Percentiles rank a stretch among this genome's conserved stretches.
Evolutionary conservation across 2,113 vertebrate species (phyloP).

Genomic region (Pampusana beccarii): DNA sequence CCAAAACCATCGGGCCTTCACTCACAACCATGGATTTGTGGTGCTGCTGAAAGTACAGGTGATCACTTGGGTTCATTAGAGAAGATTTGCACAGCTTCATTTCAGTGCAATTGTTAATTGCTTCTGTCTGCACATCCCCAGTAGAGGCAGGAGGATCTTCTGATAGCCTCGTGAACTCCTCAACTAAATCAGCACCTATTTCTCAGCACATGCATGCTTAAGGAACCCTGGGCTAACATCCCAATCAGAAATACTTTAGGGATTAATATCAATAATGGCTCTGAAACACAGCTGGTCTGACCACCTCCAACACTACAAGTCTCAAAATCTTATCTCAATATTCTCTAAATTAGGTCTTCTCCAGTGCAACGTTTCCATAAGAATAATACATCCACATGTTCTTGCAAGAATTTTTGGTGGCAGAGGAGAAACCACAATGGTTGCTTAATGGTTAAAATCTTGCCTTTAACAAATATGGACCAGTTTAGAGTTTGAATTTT

Average conservation of each 20-base stretch:
- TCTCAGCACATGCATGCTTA: neutral
- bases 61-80: neutral
- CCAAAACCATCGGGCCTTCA: neutral
- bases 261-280: neutral
- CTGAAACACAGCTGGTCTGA: neutral
- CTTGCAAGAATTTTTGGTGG: neutral
- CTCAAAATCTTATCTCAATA: neutral
- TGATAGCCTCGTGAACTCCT: accelerated
- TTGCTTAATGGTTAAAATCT: neutral
- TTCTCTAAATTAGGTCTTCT: neutral
- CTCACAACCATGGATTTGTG: neutral
- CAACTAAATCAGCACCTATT: neutral
- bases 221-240: neutral
- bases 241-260: neutral
- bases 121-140: neutral
- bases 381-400: neutral
- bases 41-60: neutral
- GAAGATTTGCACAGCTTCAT: neutral
- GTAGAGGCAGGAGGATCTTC: neutral
- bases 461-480: neutral
- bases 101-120: neutral
- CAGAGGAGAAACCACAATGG: neutral
- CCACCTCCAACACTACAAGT: neutral
- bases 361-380: neutral
- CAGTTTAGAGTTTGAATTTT: neutral